phyloP scores from a whole-genome alignment of 2,797 vertebrate genomes.

The Monodelphis domestica region DNA sequence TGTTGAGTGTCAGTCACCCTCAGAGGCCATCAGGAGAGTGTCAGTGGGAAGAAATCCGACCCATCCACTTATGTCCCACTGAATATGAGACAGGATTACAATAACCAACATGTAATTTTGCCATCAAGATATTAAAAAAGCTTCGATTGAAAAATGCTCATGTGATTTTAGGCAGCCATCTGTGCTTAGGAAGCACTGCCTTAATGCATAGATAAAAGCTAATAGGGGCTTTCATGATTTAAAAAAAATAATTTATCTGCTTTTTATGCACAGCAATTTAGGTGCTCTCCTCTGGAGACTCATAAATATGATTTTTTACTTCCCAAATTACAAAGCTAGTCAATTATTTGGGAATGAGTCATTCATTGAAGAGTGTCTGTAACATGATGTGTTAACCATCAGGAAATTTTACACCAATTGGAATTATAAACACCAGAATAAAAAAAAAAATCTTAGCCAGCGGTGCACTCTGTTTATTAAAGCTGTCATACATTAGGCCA shows the following conservation, averaged over 20 bases:
- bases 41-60: constrained; percentile 75
- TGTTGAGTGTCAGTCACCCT: constrained; percentile 74
- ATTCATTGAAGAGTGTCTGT: constrained; percentile 86
- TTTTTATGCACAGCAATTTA: constrained; percentile 87
- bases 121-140: constrained; percentile 83
- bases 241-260: constrained; percentile 88
- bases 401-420: constrained; percentile 89
- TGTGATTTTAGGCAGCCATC: constrained; percentile 83
- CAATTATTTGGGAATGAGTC: constrained; percentile 87
- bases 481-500: constrained; percentile 29
- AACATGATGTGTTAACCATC: constrained; percentile 88
- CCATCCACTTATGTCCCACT: constrained; percentile 75
- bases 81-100: constrained; percentile 83
- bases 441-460: constrained; percentile 75
- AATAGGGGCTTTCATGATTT: constrained; percentile 86
- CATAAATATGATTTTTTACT: constrained; percentile 88
- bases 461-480: constrained; percentile 75
- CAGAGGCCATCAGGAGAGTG: constrained; percentile 64
- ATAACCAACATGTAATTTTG: constrained; percentile 85
- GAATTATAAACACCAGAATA: constrained; percentile 89
- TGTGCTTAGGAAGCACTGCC: constrained; percentile 77
- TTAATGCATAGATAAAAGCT: constrained; percentile 79
- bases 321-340: constrained; percentile 87
- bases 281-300: constrained; percentile 81
- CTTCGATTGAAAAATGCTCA: constrained; percentile 76